These are phyloP conservation scores for Lordiphosa andalusiaca DNA, from an alignment of 2,888 invertebrate species.

Conservation along the genomic window DNA sequence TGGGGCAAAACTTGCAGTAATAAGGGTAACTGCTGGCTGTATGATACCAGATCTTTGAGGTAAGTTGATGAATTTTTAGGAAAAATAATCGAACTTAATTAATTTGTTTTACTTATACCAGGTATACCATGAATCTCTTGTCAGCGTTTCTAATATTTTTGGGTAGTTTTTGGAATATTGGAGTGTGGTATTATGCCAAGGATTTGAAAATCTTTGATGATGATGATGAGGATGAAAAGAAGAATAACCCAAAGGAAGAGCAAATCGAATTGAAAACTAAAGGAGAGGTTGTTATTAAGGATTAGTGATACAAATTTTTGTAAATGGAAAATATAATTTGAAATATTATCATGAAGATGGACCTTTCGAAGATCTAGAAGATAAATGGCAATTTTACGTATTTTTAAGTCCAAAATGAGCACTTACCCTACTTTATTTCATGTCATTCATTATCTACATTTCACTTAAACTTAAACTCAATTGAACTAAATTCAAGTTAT, in stretches of 20 bases:
- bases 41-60: conserved; percentile 83
- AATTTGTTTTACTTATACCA: conserved; percentile 17
- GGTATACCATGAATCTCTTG: conserved; percentile 83
- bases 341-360: background rate
- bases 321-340: background rate
- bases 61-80: conserved; percentile 12
- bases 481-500: no score
- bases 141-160: conserved; percentile 84
- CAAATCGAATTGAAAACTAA: conserved; percentile 14
- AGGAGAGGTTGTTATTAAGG: background rate
- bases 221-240: conserved; percentile 63
- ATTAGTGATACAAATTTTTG: background rate
- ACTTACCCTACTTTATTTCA: no score
- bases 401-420: no score
- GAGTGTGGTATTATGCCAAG: conserved; percentile 85
- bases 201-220: conserved; percentile 85
- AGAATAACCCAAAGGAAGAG: background rate
- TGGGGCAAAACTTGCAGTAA: conserved; percentile 87
- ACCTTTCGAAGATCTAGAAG: no score
- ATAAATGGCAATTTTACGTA: no score
- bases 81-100: accelerated
- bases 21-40: conserved; percentile 87
- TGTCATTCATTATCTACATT: no score
- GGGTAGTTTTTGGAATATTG: conserved; percentile 84
- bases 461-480: no score